Conservation (phyloP, 2,113 vertebrate genomes). For the Glaucomys volans region DNA sequence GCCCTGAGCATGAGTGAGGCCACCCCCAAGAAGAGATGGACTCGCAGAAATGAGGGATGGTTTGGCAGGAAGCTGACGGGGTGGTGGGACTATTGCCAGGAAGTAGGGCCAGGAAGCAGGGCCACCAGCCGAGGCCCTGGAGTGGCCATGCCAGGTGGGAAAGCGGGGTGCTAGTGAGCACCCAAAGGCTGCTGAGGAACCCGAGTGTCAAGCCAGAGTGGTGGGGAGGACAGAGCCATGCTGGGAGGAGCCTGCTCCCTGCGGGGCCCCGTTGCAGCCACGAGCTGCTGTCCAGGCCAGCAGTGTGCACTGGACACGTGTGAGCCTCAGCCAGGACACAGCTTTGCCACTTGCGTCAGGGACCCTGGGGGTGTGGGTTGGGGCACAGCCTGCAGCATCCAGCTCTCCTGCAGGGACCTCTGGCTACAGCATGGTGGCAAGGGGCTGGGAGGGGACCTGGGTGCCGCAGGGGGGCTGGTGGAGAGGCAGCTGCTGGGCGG, state of each 20-base stretch:
- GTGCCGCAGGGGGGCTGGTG: no score
- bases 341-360: rapidly evolving
- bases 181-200: background rate
- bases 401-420: background rate
- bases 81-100: background rate
- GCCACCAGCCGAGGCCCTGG: background rate
- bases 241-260: background rate
- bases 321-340: rapidly evolving
- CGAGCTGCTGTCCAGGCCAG: background rate
- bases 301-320: rapidly evolving
- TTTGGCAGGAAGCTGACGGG: rapidly evolving
- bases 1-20: background rate
- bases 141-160: no score
- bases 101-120: rapidly evolving
- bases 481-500: background rate
- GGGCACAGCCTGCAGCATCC: no score
- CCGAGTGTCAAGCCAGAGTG: rapidly evolving
- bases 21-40: background rate
- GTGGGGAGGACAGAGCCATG: background rate
- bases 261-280: no score
- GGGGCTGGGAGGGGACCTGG: background rate
- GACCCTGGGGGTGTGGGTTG: no score
- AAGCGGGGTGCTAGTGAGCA: rapidly evolving
- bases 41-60: rapidly evolving
- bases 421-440: background rate